phyloP scores from a whole-genome alignment of 2,888 invertebrate species.

The Drosophila ustulata region DNA sequence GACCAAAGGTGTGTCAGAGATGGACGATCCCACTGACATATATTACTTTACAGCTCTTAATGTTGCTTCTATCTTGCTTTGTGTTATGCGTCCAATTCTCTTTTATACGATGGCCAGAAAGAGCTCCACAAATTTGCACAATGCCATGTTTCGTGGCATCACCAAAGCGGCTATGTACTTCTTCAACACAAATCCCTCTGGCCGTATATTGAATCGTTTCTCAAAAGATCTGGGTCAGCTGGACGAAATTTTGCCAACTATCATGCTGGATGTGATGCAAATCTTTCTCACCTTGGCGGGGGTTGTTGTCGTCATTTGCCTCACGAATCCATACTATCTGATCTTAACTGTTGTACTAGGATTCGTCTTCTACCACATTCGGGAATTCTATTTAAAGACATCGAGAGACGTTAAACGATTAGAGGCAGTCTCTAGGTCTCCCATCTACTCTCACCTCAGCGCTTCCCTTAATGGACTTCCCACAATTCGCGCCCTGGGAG shows the following conservation, averaged over 20 bases:
- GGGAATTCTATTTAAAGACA: slow-evolving; percentile 91
- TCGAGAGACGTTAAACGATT: slow-evolving; percentile 93
- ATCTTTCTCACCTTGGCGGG: slow-evolving; percentile 93
- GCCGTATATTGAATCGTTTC: slow-evolving; percentile 93
- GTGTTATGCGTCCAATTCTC: slow-evolving; percentile 82
- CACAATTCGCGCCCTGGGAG: slow-evolving; percentile 95
- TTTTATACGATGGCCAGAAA: slow-evolving; percentile 88
- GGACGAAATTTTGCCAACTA: slow-evolving; percentile 84
- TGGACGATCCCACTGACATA: slow-evolving; percentile 75
- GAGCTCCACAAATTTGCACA: slow-evolving; percentile 92
- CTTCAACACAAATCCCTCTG: slow-evolving; percentile 94
- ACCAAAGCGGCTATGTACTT: slow-evolving; percentile 93
- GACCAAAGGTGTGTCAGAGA: slow-evolving; percentile 41
- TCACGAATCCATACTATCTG: slow-evolving; percentile 91
- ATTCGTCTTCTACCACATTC: slow-evolving; percentile 90
- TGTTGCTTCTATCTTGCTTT: slow-evolving; percentile 82
- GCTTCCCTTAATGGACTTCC: slow-evolving; percentile 95
- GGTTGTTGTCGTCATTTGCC: slow-evolving; percentile 90
- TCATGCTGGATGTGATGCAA: slow-evolving; percentile 86
- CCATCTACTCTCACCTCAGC: slow-evolving; percentile 96
- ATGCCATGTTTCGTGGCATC: slow-evolving; percentile 92
- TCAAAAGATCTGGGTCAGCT: slow-evolving; percentile 93
- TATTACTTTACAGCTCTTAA: slow-evolving; percentile 86
- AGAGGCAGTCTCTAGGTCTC: slow-evolving; percentile 94
- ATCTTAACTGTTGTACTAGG: slow-evolving; percentile 89